phyloP scores from a whole-genome alignment of 2,797 vertebrate genomes.

The Darevskia mixta region DNA sequence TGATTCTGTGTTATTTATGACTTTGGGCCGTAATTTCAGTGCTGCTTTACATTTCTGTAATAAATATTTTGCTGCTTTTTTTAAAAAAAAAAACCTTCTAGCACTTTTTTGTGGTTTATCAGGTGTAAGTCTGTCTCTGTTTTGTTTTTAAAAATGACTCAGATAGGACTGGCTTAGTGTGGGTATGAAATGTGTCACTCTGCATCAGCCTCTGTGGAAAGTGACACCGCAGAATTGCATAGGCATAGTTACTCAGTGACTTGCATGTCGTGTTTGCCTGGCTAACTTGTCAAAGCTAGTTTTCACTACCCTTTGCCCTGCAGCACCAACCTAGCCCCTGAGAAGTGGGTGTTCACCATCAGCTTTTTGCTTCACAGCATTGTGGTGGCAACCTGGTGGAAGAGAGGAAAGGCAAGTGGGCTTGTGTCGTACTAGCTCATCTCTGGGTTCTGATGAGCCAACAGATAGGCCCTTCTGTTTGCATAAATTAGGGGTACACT shows the following conservation, averaged over 20 bases:
- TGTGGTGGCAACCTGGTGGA: conserved; percentile 31
- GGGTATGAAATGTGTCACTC: conserved; percentile 66
- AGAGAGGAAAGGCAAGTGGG: conserved; percentile 31
- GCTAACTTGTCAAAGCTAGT: conserved; percentile 68
- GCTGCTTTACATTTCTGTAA: background rate
- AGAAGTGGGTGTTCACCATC: conserved; percentile 47
- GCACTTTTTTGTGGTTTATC: background rate
- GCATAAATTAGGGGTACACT: background rate
- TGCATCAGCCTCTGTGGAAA: conserved; percentile 48
- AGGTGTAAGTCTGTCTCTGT: conserved; percentile 47
- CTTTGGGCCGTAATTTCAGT: background rate
- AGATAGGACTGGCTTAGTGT: conserved; percentile 44
- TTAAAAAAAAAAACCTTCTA: background rate
- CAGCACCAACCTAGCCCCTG: conserved; percentile 59
- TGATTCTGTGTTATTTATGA: background rate
- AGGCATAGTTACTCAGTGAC: conserved; percentile 57
- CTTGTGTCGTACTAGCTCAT: conserved; percentile 25
- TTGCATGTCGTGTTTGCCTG: conserved; percentile 58
- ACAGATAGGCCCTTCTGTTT: background rate
- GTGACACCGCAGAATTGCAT: conserved; percentile 42
- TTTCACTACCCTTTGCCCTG: conserved; percentile 60
- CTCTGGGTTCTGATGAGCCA: conserved; percentile 7
- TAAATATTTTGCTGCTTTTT: conserved; percentile 36
- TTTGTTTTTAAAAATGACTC: conserved; percentile 40
- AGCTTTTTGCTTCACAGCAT: background rate